Evolutionary conservation across 1,140 invertebrate species (phyloP), one percentile per base, ranked within the genome.

Genomic region (Drosophila insularis): DNA sequence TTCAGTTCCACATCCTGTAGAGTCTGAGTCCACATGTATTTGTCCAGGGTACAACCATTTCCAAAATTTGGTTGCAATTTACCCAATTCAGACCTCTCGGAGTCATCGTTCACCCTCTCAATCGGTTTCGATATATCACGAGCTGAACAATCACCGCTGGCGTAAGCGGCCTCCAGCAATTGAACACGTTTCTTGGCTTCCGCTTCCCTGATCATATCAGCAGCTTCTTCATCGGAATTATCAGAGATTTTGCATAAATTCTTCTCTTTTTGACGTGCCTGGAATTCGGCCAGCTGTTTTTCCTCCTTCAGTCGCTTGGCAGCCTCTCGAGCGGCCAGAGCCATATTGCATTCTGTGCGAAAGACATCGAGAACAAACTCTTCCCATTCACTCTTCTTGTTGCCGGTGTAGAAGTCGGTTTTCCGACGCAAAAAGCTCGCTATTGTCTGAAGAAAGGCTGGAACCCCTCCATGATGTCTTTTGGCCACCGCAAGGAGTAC

Each of bases 21-120:
- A 11, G 98, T 99, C 92, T 99, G 99, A 3, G 97, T 99, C 99
- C 99, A 99, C 81, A 94, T 94, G 91, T 99, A 99, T 81, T 99
- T 96, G 40, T 96, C 95, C 64, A 99, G 93, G 92, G 99, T 98
- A 91, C 96, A 98, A 7, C 99, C 99, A 93, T 99, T 99, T 39
- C 98, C 98, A 79, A 93, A 91, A 93, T 99, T 99, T 3, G 99
- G 99, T 92, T 96, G 96, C 6, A 99, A 71, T 93, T 99, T 99
- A 17, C 95, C 95, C 91, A 97, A 96, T 85, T 98, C 97, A 92
- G 94, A 95, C 37, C 96, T 96, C 91, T 97, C 96, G 64, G 97
- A 95, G 40, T 97, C 96, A 27, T 93, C 92, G 56, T 93, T 93
- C 14, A 81, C 85, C 14, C 68, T 74, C 50, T 89, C 90, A 59